These are phyloP conservation scores for Amphiduros pacificus DNA, from an alignment of 2,888 invertebrate species.

Conservation along the genomic window DNA sequence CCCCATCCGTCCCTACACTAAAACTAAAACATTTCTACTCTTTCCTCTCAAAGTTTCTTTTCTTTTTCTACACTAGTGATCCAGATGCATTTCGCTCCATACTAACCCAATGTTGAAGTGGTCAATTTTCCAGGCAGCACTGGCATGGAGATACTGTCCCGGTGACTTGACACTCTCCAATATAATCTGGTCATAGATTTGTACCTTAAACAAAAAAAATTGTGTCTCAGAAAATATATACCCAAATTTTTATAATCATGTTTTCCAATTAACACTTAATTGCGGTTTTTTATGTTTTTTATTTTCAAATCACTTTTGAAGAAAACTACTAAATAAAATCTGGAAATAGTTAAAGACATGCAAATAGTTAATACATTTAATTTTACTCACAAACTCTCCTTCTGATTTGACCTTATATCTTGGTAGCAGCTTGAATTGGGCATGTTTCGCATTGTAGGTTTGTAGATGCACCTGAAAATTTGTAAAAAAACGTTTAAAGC, in stretches of 20 bases:
- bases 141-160: constrained; percentile 58
- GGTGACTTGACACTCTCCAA: constrained; percentile 59
- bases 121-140: constrained; percentile 55
- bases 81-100: too few relatives aligned
- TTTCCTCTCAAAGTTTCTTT: too few relatives aligned
- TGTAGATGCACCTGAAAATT: constrained; percentile 50
- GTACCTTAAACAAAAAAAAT: constrained; percentile 45
- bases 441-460: constrained; percentile 57
- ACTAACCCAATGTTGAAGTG: constrained; percentile 39
- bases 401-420: constrained; percentile 60
- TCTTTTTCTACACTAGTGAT: too few relatives aligned
- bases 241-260: too few relatives aligned
- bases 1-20: too few relatives aligned
- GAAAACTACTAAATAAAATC: too few relatives aligned
- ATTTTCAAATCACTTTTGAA: too few relatives aligned
- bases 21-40: too few relatives aligned
- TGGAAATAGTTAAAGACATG: too few relatives aligned
- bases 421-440: constrained; percentile 58
- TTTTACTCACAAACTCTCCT: constrained; percentile 57
- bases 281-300: too few relatives aligned
- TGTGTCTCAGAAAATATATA: too few relatives aligned
- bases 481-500: background rate
- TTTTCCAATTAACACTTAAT: too few relatives aligned
- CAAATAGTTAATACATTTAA: background rate
- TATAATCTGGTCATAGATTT: constrained; percentile 58